phyloP scores from a whole-genome alignment of 2,113 vertebrate species.

The Etheostoma spectabile region DNA sequence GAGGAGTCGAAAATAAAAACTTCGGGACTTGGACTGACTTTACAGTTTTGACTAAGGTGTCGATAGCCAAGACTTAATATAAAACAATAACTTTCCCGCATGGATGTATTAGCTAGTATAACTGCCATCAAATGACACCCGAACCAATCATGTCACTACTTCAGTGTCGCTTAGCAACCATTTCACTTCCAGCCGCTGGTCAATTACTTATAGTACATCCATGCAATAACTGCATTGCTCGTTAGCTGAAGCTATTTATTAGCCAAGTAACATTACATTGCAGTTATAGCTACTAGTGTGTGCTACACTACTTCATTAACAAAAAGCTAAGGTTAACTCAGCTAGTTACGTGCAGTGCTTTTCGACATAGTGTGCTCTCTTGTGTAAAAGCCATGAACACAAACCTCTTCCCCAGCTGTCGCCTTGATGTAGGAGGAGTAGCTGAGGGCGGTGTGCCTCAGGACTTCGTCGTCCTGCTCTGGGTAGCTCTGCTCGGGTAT shows the following conservation, averaged over 20 bases:
- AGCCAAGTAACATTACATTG: not conserved
- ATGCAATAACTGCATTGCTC: too few relatives aligned
- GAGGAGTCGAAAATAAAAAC: not conserved
- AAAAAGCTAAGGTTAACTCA: not conserved
- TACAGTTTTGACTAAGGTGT: not conserved
- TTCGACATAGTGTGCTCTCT: not conserved
- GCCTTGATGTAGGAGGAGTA: slow-evolving; percentile 84
- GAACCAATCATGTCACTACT: not conserved
- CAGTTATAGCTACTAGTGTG: not conserved
- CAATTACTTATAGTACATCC: not conserved
- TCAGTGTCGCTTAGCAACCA: slow-evolving; percentile 13
- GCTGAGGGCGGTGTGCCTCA: slow-evolving; percentile 75
- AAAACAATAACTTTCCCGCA: not conserved
- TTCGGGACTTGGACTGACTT: not conserved
- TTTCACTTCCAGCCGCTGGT: not conserved
- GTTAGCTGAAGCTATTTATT: not conserved
- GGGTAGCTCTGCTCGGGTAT: slow-evolving; percentile 42
- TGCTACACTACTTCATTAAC: not conserved
- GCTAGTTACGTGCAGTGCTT: not conserved
- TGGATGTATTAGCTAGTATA: too few relatives aligned
- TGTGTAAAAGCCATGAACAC: not conserved
- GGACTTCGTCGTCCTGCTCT: slow-evolving; percentile 78
- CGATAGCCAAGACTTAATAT: too few relatives aligned
- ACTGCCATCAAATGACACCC: too few relatives aligned
- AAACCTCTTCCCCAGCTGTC: slow-evolving; percentile 83